Evolutionary conservation across 2,888 invertebrate genomes (phyloP).

Genomic region (Terebella lapidaria): DNA sequence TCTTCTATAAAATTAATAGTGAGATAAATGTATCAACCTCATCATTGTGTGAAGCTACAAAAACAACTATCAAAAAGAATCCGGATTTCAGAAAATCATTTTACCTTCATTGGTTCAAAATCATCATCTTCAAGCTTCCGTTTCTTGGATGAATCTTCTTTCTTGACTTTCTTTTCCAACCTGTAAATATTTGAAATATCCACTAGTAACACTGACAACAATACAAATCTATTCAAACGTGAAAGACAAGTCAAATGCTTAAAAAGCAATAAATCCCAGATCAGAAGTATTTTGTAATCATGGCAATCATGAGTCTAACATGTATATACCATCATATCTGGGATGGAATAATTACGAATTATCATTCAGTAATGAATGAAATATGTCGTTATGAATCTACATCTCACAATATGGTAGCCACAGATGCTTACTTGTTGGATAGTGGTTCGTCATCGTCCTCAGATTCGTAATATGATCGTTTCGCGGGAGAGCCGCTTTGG

Average conservation of each 20-base stretch:
- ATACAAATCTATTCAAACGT: not conserved
- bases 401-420: too few species aligned
- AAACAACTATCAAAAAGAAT: conserved; percentile 5
- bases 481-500: not conserved
- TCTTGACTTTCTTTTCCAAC: not conserved
- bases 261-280: too few species aligned
- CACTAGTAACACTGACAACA: not conserved
- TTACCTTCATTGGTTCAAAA: not conserved
- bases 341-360: too few species aligned
- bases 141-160: not conserved
- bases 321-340: too few species aligned
- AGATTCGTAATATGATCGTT: not conserved
- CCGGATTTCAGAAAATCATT: not conserved
- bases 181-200: not conserved
- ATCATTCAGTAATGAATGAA: too few species aligned
- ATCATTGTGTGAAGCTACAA: not conserved
- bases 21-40: not conserved
- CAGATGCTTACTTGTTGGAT: not conserved
- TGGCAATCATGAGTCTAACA: too few species aligned
- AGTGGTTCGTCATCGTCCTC: not conserved
- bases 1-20: not conserved
- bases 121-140: conserved; percentile 1
- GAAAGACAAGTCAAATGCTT: not conserved
- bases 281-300: too few species aligned
- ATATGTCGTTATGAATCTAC: too few species aligned